These are phyloP conservation scores for Meriones psammophilus DNA, from an alignment of 2,797 vertebrate genomes.

Conservation along the genomic window DNA sequence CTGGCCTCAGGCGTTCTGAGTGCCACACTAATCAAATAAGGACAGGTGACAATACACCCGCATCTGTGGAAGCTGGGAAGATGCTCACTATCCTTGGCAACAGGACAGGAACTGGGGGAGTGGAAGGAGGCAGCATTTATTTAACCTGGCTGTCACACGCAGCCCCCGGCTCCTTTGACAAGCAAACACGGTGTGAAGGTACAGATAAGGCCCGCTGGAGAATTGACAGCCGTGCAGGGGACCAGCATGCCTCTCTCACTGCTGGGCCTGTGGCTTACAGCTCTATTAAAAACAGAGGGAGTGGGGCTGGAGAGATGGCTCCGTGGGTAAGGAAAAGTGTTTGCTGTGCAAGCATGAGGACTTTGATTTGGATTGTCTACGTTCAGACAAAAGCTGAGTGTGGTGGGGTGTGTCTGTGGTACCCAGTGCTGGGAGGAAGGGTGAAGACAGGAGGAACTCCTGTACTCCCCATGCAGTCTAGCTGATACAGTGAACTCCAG, in stretches of 20 bases:
- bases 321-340: neutral
- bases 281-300: neutral
- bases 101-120: constrained; percentile 45
- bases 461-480: neutral
- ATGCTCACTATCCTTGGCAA: constrained; percentile 43
- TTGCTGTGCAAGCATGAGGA: neutral
- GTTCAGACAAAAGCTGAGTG: neutral
- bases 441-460: neutral
- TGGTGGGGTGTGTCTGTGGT: neutral
- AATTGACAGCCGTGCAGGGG: constrained; percentile 79
- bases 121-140: neutral
- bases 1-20: constrained; percentile 83
- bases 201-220: constrained; percentile 87
- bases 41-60: constrained; percentile 80
- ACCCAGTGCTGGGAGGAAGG: neutral
- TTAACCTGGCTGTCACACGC: constrained; percentile 84
- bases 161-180: constrained; percentile 71
- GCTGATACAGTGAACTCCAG: neutral
- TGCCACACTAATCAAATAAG: constrained; percentile 86
- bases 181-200: constrained; percentile 79
- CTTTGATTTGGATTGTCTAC: neutral
- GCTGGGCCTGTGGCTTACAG: neutral
- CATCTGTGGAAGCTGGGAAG: constrained; percentile 68
- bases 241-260: neutral
- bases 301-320: neutral